phyloP scores from a whole-genome alignment of 2,113 vertebrate species.

The Aldabrachelys gigantea region DNA sequence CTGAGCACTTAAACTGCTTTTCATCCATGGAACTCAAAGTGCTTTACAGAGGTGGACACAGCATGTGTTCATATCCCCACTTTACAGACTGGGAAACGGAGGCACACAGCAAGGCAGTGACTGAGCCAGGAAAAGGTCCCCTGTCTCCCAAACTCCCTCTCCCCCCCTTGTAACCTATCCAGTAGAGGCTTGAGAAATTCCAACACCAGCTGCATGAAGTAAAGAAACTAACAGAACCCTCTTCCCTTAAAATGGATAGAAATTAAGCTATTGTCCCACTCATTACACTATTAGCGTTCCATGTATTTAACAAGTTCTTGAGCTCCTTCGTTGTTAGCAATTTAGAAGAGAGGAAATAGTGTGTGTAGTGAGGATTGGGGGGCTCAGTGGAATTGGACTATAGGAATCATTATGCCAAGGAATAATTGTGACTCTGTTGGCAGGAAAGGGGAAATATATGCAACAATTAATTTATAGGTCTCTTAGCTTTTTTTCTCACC shows the following conservation, averaged over 20 bases:
- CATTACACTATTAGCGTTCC: background rate
- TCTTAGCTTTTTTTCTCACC: background rate
- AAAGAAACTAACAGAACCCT: background rate
- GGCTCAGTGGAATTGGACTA: background rate
- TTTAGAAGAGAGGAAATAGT: background rate
- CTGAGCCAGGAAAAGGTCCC: background rate
- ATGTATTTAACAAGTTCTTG: background rate
- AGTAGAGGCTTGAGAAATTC: background rate
- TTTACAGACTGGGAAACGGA: background rate
- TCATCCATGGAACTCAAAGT: background rate
- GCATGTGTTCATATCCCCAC: background rate
- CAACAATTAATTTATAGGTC: background rate
- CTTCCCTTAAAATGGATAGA: background rate
- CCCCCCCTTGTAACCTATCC: background rate
- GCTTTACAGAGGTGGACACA: background rate
- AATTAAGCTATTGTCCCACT: background rate
- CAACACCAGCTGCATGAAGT: background rate
- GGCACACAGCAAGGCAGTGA: background rate
- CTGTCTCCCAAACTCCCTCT: background rate
- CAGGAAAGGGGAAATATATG: fast-evolving
- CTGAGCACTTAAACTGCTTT: background rate
- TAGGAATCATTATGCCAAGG: background rate
- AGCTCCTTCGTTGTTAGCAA: background rate
- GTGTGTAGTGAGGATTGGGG: background rate
- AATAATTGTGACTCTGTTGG: background rate